Conservation (phyloP, 2,888 invertebrate species). For the Bombyx huttoni region DNA sequence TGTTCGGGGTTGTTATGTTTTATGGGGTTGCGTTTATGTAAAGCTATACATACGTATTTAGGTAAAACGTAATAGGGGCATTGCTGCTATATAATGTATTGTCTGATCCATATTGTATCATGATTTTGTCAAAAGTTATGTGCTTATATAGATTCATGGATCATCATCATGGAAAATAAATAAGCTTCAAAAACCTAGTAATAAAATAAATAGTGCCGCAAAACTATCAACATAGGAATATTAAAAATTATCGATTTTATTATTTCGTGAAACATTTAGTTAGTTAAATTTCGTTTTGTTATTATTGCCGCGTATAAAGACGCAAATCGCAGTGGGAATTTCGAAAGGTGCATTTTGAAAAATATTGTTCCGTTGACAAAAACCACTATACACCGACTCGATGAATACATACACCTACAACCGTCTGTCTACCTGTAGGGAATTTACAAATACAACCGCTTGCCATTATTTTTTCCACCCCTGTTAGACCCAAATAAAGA, state of each 20-base stretch:
- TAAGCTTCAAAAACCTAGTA: too few species aligned
- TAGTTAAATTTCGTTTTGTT: not conserved
- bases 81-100: not conserved
- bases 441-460: conserved; percentile 63
- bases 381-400: conserved; percentile 24
- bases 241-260: not conserved
- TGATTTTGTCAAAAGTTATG: too few species aligned
- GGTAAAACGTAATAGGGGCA: not conserved
- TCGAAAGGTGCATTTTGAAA: conserved; percentile 47
- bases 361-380: conserved; percentile 30
- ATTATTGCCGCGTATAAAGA: conserved; percentile 1
- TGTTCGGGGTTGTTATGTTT: conserved; percentile 52
- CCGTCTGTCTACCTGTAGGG: conserved; percentile 62
- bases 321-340: conserved; percentile 43
- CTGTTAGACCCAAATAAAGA: conserved; percentile 39
- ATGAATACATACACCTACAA: conserved; percentile 58
- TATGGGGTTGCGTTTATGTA: conserved; percentile 22
- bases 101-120: too few species aligned
- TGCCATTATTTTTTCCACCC: conserved; percentile 45
- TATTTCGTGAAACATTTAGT: not conserved
- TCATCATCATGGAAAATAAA: too few species aligned
- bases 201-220: too few species aligned
- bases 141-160: too few species aligned
- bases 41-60: not conserved
- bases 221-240: too few species aligned